Conservation (phyloP, 2,888 invertebrate species). For the Chaetoderma sp. region DNA sequence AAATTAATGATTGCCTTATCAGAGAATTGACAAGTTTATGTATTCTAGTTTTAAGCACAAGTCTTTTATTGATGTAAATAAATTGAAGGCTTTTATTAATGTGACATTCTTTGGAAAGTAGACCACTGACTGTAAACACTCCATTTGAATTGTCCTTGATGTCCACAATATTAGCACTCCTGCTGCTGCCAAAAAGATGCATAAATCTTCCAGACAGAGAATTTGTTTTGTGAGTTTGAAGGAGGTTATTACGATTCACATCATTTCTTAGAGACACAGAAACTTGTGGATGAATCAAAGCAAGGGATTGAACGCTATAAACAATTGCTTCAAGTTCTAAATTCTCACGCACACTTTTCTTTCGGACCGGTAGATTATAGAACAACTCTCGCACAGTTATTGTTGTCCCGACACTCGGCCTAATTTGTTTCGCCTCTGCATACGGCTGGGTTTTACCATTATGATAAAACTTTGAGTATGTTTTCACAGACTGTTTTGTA, state of each 20-base stretch:
- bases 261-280: constrained; percentile 81
- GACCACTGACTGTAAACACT: constrained; percentile 74
- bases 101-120: constrained; percentile 73
- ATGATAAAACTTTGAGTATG: constrained; percentile 75
- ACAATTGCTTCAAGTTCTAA: constrained; percentile 76
- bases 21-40: constrained; percentile 70
- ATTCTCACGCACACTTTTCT: constrained; percentile 72
- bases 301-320: constrained; percentile 74
- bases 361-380: constrained; percentile 76
- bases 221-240: constrained; percentile 75
- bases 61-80: constrained; percentile 78
- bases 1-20: constrained; percentile 59
- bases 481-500: constrained; percentile 68
- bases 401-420: constrained; percentile 81
- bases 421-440: constrained; percentile 56
- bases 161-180: constrained; percentile 62
- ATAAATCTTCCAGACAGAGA: constrained; percentile 73
- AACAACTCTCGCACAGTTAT: constrained; percentile 78
- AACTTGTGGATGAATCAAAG: constrained; percentile 76
- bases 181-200: constrained; percentile 70
- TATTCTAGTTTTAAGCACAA: constrained; percentile 73
- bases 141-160: constrained; percentile 68
- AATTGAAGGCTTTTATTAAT: constrained; percentile 73
- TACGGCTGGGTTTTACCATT: constrained; percentile 71
- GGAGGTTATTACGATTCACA: constrained; percentile 73